Evolutionary conservation across 2,113 vertebrate species (phyloP).

Genomic region (Columba janthina): DNA sequence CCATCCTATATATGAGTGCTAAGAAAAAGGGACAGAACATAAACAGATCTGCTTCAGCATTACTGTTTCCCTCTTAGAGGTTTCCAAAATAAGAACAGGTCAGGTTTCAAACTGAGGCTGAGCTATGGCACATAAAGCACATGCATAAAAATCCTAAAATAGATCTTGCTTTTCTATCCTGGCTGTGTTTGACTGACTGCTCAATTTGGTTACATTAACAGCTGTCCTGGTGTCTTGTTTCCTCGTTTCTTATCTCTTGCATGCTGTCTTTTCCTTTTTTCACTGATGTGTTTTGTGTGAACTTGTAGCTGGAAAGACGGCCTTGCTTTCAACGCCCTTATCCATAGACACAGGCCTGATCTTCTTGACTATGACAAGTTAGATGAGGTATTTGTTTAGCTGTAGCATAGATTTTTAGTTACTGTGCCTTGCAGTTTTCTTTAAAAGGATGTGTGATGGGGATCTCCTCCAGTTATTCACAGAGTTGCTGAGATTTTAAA

Average conservation of each 20-base stretch:
- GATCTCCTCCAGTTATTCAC: neutral
- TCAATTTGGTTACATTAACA: slow-evolving; percentile 62
- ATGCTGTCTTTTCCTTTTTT: slow-evolving; percentile 57
- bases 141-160: slow-evolving; percentile 41
- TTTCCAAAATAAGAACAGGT: slow-evolving; percentile 61
- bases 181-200: slow-evolving; percentile 51
- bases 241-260: slow-evolving; percentile 31
- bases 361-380: slow-evolving; percentile 68
- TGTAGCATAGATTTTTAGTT: slow-evolving; percentile 19
- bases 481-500: neutral
- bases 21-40: slow-evolving; percentile 2
- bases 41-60: neutral
- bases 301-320: slow-evolving; percentile 64
- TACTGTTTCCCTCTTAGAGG: slow-evolving; percentile 1
- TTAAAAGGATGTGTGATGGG: slow-evolving; percentile 71
- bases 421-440: slow-evolving; percentile 53
- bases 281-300: slow-evolving; percentile 27
- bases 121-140: slow-evolving; percentile 23
- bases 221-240: slow-evolving; percentile 55
- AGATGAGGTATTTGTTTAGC: slow-evolving; percentile 58
- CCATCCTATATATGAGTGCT: neutral
- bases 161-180: slow-evolving; percentile 49
- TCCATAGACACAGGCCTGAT: slow-evolving; percentile 69
- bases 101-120: slow-evolving; percentile 44
- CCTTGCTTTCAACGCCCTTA: slow-evolving; percentile 65